Evolutionary conservation across 2,797 vertebrate genomes (phyloP), one percentile per base, ranked within the genome.

Genomic region (Loris lydekkerianus): DNA sequence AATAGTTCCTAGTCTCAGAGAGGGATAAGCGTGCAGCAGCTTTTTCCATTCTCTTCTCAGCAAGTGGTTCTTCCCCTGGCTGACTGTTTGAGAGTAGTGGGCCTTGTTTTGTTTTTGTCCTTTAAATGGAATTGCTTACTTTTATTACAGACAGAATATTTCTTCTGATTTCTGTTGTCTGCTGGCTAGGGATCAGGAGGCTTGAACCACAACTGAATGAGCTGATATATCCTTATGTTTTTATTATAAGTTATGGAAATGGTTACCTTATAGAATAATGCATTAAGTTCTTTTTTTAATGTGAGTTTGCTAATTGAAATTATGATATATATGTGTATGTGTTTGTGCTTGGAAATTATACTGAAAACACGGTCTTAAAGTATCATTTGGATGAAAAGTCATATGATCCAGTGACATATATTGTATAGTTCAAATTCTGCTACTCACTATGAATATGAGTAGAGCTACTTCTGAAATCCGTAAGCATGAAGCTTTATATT

Each of bases 61-160:
- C 23, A 86, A 94, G 18, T 53, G 14, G 9, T 95, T 81, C 31
- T 91, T 27, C 76, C 5, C 4, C 9, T 0, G 2, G 8, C 49
- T 43, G 6, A 1, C 67, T 49, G 3, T 72, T 91, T 89, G 53
- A 43, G 37, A 72, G 18, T 25, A 72, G 7, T 23, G 3, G 76
- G 27, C 1, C 29, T 49, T 76, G 43, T 63, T 93, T 93, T 89
- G 13, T 40, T 89, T 61, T 13, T 43, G 14, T 43, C 60, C 31
- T 77, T 70, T 91, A 89, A 92, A 72, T 43, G 40, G 11, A 87
- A 89, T 67, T 65, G 15, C 76, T 86, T 77, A 40, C 34, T 77
- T 93, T 81, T 56, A 37, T 75, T 49, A 91, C n/a, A 72, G 4
- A 56, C 3, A 13, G 11, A 27, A 69, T 0, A 5, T 81, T 58